Evolutionary conservation across 2,113 vertebrate genomes (phyloP).

Genomic region (Lycocorax pyrrhopterus): DNA sequence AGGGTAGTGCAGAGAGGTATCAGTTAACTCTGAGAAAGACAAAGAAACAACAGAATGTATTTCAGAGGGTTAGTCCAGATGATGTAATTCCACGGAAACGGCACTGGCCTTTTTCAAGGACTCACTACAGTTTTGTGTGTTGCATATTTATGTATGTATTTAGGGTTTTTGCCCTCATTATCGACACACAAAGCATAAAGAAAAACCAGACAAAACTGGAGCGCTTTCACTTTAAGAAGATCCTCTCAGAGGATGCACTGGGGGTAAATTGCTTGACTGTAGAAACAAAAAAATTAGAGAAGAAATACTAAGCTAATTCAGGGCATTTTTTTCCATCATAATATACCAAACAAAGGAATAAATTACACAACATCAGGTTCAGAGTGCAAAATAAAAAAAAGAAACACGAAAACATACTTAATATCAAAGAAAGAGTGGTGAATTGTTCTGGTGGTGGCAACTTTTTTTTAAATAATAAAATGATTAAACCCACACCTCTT

Average conservation of each 20-base stretch:
- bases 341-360: background rate
- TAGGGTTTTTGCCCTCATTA: background rate
- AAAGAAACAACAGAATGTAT: fast-evolving
- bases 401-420: background rate
- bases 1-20: background rate
- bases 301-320: background rate
- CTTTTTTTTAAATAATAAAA: background rate
- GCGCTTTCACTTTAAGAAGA: background rate
- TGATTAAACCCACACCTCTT: constrained; percentile 81
- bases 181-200: background rate
- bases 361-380: background rate
- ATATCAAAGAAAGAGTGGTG: background rate
- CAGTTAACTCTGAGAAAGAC: background rate
- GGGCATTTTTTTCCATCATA: background rate
- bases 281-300: background rate
- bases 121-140: background rate
- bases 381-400: background rate
- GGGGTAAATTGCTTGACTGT: background rate
- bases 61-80: no score
- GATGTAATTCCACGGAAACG: background rate
- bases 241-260: no score
- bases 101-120: background rate
- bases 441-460: background rate
- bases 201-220: background rate
- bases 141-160: background rate